These are phyloP conservation scores for Idris sp. DNA, from an alignment of 1,140 invertebrate species.

Conservation along the genomic window DNA sequence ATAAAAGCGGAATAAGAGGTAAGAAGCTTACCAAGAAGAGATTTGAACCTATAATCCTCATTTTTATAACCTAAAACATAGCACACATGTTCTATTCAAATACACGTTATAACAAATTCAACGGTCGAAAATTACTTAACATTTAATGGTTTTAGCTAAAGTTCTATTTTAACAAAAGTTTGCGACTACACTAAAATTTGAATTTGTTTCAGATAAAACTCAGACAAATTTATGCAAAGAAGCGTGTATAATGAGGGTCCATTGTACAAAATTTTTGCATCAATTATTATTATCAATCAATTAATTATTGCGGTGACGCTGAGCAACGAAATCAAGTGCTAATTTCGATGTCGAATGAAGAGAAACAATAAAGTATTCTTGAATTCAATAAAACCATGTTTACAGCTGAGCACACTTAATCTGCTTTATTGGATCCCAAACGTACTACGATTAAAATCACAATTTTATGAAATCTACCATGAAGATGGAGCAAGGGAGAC, in stretches of 20 bases:
- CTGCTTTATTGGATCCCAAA: constrained; percentile 71
- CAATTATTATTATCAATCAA: constrained; percentile 50
- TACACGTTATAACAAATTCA: constrained; percentile 6
- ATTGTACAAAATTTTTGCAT: constrained; percentile 15
- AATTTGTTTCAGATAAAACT: constrained; percentile 13
- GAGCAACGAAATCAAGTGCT: constrained; percentile 33
- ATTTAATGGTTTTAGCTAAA: neutral
- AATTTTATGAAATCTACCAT: constrained; percentile 29
- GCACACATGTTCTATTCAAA: constrained; percentile 28
- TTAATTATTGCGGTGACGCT: constrained; percentile 48
- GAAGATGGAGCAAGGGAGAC: constrained; percentile 21
- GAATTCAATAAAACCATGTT: constrained; percentile 73
- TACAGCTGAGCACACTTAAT: constrained; percentile 73
- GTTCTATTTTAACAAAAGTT: neutral
- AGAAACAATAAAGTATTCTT: constrained; percentile 54
- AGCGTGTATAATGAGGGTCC: constrained; percentile 9
- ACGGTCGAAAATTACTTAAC: constrained; percentile 1
- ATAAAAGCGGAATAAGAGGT: constrained; percentile 13
- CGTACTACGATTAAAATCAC: constrained; percentile 56
- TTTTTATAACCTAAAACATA: constrained; percentile 40
- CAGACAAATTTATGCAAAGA: constrained; percentile 2
- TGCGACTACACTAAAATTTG: neutral
- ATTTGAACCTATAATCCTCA: constrained; percentile 35
- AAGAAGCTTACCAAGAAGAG: constrained; percentile 16
- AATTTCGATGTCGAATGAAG: constrained; percentile 46